phyloP scores from a whole-genome alignment of 1,140 invertebrate species.

The Helicoverpa armigera region DNA sequence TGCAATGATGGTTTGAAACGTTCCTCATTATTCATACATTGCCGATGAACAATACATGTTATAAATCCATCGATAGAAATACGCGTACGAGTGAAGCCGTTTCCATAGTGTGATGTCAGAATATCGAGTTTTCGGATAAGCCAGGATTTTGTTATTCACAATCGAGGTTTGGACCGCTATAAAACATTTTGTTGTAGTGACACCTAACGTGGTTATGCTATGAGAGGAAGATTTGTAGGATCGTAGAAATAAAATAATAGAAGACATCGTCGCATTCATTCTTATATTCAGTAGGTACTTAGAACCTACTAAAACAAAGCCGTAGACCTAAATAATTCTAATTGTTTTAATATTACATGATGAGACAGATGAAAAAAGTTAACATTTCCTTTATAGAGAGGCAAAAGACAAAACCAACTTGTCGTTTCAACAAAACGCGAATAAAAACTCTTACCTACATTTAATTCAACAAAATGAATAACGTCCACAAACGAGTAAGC shows the following conservation, averaged over 20 bases:
- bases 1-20: conserved; percentile 17
- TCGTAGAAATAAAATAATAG: no score
- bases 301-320: no score
- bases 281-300: no score
- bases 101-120: neutral
- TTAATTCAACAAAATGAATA: conserved; percentile 41
- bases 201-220: neutral
- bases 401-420: neutral
- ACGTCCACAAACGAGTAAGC: conserved; percentile 65
- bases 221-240: neutral
- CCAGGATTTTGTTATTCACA: conserved; percentile 24
- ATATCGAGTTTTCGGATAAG: neutral
- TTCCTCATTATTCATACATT: conserved; percentile 22
- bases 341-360: neutral
- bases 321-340: no score
- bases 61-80: neutral
- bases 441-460: conserved; percentile 16
- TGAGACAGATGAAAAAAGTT: neutral
- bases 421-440: neutral
- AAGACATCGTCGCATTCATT: no score
- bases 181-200: conserved; percentile 26
- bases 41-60: neutral
- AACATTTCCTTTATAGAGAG: no score
- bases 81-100: neutral
- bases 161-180: conserved; percentile 13